These are phyloP conservation scores for Saimiri boliviensis DNA, from an alignment of 2,113 vertebrate genomes.

Conservation along the genomic window DNA sequence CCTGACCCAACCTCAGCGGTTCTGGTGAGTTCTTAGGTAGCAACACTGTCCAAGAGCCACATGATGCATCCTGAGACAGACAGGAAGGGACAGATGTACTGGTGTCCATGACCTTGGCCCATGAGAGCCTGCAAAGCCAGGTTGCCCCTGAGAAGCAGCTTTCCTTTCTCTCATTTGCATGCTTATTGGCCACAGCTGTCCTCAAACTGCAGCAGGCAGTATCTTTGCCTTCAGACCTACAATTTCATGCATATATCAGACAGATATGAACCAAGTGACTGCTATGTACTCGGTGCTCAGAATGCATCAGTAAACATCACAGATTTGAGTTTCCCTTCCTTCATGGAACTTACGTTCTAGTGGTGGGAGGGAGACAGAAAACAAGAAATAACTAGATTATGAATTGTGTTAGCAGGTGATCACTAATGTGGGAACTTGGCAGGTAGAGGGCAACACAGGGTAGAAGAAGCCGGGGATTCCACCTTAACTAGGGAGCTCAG, in stretches of 20 bases:
- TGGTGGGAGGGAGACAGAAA: not conserved
- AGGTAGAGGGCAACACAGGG: rapidly evolving
- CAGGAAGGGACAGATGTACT: not conserved
- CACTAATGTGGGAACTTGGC: not conserved
- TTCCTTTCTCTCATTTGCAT: not conserved
- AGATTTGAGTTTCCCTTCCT: not conserved
- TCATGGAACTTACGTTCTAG: not conserved
- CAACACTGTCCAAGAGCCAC: not conserved
- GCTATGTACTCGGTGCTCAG: not conserved
- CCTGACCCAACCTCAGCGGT: not conserved
- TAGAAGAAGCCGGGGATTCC: not conserved
- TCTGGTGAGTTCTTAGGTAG: not conserved
- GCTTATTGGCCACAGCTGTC: not conserved
- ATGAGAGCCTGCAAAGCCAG: not conserved
- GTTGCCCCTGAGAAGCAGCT: not conserved
- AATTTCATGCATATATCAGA: not conserved
- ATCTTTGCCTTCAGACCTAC: not conserved
- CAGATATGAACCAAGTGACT: not conserved
- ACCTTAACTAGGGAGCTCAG: no score
- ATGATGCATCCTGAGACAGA: not conserved
- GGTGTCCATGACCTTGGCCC: not conserved
- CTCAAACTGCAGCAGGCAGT: not conserved
- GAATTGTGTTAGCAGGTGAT: not conserved
- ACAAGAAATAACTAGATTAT: not conserved
- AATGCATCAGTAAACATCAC: not conserved